Percentiles rank a stretch among this genome's conserved stretches.
phyloP scores from a whole-genome alignment of 2,888 invertebrate genomes.

The Bellardia pandia region DNA sequence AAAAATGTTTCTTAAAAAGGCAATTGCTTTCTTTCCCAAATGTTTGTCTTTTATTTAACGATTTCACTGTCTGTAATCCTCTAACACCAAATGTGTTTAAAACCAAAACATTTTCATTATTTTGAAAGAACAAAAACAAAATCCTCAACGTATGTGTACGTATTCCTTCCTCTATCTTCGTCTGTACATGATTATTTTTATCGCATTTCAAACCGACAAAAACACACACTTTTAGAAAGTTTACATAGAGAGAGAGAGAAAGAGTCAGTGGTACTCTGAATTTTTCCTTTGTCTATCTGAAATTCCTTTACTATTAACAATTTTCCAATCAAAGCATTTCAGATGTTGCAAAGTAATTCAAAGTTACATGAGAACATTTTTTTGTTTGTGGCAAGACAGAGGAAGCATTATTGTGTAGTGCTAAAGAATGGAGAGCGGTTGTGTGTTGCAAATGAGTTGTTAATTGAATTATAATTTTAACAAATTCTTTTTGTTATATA shows the following conservation, averaged over 20 bases:
- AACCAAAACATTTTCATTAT: constrained; percentile 43
- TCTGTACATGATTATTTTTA: constrained; percentile 48
- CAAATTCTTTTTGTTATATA: constrained; percentile 27
- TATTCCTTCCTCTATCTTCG: neutral
- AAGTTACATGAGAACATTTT: constrained; percentile 14
- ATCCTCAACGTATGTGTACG: neutral
- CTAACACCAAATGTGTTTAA: neutral
- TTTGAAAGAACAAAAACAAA: constrained; percentile 8
- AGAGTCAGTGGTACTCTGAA: neutral
- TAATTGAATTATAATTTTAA: constrained; percentile 41
- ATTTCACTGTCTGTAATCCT: constrained; percentile 1
- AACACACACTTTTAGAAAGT: constrained; percentile 48
- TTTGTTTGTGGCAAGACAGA: neutral
- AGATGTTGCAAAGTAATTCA: neutral
- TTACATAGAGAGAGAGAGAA: neutral
- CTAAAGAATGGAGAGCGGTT: neutral
- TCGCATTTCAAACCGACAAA: constrained; percentile 34
- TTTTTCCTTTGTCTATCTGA: neutral
- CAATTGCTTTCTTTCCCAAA: neutral
- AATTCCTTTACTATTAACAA: constrained; percentile 23
- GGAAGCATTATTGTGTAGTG: neutral
- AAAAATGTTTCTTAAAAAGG: neutral
- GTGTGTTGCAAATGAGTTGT: constrained; percentile 5
- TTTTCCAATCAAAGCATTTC: neutral
- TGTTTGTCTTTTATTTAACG: neutral